Base-by-base conservation (phyloP, 2,113 vertebrate species). In the Gobiocypris rarus region DNA sequence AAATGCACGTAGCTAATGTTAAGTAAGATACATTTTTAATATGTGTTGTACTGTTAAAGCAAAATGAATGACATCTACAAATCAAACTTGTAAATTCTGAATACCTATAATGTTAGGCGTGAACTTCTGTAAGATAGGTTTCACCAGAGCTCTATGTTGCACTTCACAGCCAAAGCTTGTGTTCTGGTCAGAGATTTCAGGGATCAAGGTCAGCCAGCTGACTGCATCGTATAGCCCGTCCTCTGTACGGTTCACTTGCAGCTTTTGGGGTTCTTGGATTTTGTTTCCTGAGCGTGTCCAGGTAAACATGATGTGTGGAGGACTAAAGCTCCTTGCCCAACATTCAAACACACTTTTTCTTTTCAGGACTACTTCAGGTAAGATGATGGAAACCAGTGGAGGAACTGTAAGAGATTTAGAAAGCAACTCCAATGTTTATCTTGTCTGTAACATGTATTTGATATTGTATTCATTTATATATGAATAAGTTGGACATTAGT, bases 161-260 rank as follows among this genome's bases (percentile, higher is more conserved):
- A 94, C 93, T 86, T 77, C 87, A 83, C 94, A 95, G 79, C 90
- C 82, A 75, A 91, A 95, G 71, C 91, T 94, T 10, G 78, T 83
- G 43, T 93, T 94, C 76, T 89, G 89, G 89, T 95, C 92, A 5
- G 88, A 81, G 2, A 78, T 83, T 6, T 91, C 88, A 4, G 94
- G 91, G 31, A 85, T 90, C 69, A 93, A 59, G 19, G 89, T 91
- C 61, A 94, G 85, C 79, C 92, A 90, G 59, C 89, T 90, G 3
- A 87, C 79, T 0, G 93, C 93, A 17, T 58, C 76, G 87, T 92
- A 94, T 54, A 81, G 87, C 0, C 94, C 93, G 43, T 87, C 89
- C 4, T 87, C 54, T 43, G 84, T 89, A 15, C 5, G 85, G 70
- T 91, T 91, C 22, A 22, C 90, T 1, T 91, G 85, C 26, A 69